Base-by-base conservation (phyloP, 2,113 vertebrate species). In the Notarius quadriscutis region DNA sequence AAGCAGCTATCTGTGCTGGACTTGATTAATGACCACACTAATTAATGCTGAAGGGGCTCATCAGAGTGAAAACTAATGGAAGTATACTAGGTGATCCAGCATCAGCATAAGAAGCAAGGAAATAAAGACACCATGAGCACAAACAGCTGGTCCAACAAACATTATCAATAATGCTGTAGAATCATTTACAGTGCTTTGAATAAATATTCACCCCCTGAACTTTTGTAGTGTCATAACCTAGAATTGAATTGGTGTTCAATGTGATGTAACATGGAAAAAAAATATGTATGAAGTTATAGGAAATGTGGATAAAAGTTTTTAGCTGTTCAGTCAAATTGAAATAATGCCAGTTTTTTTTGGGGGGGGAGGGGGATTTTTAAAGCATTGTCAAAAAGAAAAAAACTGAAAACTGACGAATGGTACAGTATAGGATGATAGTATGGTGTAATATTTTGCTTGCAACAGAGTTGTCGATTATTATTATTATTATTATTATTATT, bases 31-130 rank as follows among this genome's bases (percentile, higher is more conserved):
- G 92, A 90, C 91, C 88, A 87, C 91, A 90, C 92, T 96, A 96
- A 96, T 95, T 95, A 94, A 95, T 94, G 94, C 92, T 94, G 94
- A 95, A 94, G 90, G 94, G 92, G 93, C 93, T 93, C 93, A 92
- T 93, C 91, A 89, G 84, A 95, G 92, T 91, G 91, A 88, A 91
- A 95, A 93, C 90, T 88, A 72, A 90, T 86, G 91, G 91, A 90
- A 91, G 92, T 89, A 82, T 91, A 91, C 86, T 87, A 90, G 91
- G 85, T 86, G 91, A 93, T 92, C 92, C 94, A 94, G 91, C 91
- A 89, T 91, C 91, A 91, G 50, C n/a, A 60, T 90, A 86, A 89
- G 67, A 82, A 89, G 84, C 30, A 60, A 86, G 74, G 27, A 87
- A 87, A 90, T 89, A 87, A 85, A 90, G 65, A 87, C 58, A 77